phyloP scores from a whole-genome alignment of 2,888 invertebrate genomes.

The Sinopyrophorus schimmeli region DNA sequence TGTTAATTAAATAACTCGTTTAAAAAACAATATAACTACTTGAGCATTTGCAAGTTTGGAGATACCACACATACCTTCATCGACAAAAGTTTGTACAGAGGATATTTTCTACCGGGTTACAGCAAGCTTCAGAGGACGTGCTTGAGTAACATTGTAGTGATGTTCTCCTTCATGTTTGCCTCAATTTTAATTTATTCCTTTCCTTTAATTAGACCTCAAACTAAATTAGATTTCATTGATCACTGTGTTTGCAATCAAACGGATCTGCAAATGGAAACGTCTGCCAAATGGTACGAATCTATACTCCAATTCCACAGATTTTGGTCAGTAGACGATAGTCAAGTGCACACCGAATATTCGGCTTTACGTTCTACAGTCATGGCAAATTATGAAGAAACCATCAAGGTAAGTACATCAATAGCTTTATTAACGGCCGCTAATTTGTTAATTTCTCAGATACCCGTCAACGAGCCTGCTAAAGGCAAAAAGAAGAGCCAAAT shows the following conservation, averaged over 20 bases:
- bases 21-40: neutral
- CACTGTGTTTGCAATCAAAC: slow-evolving; percentile 98
- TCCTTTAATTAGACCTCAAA: slow-evolving; percentile 72
- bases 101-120: slow-evolving; percentile 88
- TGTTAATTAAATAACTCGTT: too few species aligned
- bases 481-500: slow-evolving; percentile 97
- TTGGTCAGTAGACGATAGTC: slow-evolving; percentile 98
- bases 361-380: slow-evolving; percentile 97
- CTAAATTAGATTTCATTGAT: slow-evolving; percentile 86
- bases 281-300: slow-evolving; percentile 86
- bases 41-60: slow-evolving; percentile 78
- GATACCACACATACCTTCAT: slow-evolving; percentile 96
- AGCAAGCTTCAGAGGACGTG: slow-evolving; percentile 59
- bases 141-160: slow-evolving; percentile 65
- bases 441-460: slow-evolving; percentile 65
- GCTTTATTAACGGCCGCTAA: neutral
- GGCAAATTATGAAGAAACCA: slow-evolving; percentile 96
- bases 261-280: slow-evolving; percentile 84
- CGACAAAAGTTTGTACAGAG: slow-evolving; percentile 81
- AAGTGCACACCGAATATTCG: slow-evolving; percentile 95
- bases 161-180: too few species aligned
- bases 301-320: slow-evolving; percentile 79
- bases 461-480: slow-evolving; percentile 95
- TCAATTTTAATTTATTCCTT: too few species aligned
- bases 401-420: slow-evolving; percentile 64